phyloP scores from a whole-genome alignment of 2,113 vertebrate genomes.

The Odobenus rosmarus region DNA sequence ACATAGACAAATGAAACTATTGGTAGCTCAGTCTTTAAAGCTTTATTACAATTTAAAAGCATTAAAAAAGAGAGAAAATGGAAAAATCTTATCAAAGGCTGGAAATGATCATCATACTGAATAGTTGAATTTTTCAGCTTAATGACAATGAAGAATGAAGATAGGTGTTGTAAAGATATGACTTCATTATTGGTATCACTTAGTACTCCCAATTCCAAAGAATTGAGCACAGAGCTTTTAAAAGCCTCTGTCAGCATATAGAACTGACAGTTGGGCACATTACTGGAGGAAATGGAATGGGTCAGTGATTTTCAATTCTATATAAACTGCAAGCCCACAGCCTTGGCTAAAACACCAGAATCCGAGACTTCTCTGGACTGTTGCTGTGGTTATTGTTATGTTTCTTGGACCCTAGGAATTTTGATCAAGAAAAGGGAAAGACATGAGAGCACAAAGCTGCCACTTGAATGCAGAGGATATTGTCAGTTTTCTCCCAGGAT shows the following conservation, averaged over 20 bases:
- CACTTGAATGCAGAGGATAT: neutral
- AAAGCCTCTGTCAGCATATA: constrained; percentile 31
- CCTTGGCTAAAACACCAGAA: neutral
- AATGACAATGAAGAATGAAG: constrained; percentile 65
- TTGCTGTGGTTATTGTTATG: neutral
- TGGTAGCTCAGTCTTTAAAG: constrained; percentile 67
- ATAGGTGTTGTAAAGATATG: constrained; percentile 62
- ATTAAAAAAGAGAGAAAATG: constrained; percentile 73
- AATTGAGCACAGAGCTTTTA: constrained; percentile 38
- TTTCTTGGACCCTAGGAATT: neutral
- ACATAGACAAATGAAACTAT: constrained; percentile 73
- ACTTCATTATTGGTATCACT: constrained; percentile 55
- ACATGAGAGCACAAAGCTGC: neutral
- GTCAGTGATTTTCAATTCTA: constrained; percentile 38
- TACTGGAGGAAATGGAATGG: constrained; percentile 39
- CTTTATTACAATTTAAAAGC: constrained; percentile 76
- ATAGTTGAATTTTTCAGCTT: constrained; percentile 66
- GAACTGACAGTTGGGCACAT: constrained; percentile 31
- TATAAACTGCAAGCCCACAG: neutral
- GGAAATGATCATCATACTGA: constrained; percentile 59
- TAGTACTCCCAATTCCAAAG: constrained; percentile 45
- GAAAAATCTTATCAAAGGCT: constrained; percentile 78
- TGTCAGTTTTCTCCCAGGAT: neutral
- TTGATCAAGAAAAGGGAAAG: neutral
- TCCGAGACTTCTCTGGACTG: neutral